A percentile compares a stretch with the other conserved stretches of the same genome.
Conservation (phyloP, 2,113 vertebrate genomes). For the Dermatemys mawii region DNA sequence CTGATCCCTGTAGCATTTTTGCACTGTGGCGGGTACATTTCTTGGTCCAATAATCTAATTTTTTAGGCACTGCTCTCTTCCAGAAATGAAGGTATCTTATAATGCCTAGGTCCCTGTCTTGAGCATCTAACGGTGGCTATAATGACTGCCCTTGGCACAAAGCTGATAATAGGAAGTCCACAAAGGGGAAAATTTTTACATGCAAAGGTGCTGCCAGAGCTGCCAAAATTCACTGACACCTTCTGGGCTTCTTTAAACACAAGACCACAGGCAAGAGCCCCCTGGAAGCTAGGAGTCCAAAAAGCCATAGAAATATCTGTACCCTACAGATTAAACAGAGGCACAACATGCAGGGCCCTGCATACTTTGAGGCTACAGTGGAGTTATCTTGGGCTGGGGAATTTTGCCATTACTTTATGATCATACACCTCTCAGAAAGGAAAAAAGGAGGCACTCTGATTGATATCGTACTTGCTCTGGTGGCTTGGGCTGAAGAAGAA, state of each 20-base stretch:
- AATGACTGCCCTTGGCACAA: background rate
- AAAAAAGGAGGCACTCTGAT: background rate
- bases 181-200: background rate
- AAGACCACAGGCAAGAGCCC: background rate
- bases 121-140: background rate
- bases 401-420: background rate
- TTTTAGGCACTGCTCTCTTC: constrained; percentile 3
- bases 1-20: background rate
- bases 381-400: background rate
- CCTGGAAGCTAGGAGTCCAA: background rate
- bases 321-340: background rate
- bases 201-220: background rate
- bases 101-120: background rate
- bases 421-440: background rate
- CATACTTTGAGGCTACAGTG: background rate
- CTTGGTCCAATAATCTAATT: background rate
- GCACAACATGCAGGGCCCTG: background rate
- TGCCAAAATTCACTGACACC: background rate
- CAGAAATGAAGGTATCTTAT: background rate
- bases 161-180: background rate
- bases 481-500: background rate
- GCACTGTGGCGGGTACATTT: constrained; percentile 11
- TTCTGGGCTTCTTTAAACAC: background rate
- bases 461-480: background rate
- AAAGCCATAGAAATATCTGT: background rate